These are phyloP conservation scores for Creontiades dilutus DNA, from an alignment of 2,888 invertebrate genomes.

Conservation along the genomic window DNA sequence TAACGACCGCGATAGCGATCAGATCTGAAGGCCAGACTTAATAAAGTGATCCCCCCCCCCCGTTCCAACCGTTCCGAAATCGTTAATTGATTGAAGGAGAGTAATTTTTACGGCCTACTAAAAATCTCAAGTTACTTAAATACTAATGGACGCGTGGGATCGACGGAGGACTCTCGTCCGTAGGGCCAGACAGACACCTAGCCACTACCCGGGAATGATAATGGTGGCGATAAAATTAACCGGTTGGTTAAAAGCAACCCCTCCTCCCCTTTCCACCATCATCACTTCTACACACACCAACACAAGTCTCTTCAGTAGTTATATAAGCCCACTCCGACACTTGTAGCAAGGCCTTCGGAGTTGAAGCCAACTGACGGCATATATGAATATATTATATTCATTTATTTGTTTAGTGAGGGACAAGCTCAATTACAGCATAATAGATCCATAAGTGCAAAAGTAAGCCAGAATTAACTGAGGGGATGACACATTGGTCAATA, in stretches of 20 bases:
- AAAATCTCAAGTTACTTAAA: conserved; percentile 44
- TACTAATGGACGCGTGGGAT: conserved; percentile 54
- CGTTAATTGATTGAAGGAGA: conserved; percentile 49
- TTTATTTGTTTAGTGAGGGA: no score
- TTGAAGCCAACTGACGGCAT: no score
- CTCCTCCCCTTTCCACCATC: neutral
- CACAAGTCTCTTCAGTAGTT: neutral
- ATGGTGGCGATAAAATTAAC: conserved; percentile 49
- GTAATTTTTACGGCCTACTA: conserved; percentile 53
- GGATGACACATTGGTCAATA: no score
- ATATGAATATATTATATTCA: no score
- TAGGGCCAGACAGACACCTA: conserved; percentile 38
- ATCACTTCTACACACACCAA: neutral
- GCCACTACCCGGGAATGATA: conserved; percentile 23
- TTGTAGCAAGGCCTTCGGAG: no score
- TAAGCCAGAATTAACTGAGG: no score
- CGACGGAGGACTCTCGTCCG: neutral
- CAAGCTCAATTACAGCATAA: no score
- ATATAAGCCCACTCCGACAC: conserved; percentile 1
- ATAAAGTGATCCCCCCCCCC: conserved; percentile 17
- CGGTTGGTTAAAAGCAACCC: conserved; percentile 54
- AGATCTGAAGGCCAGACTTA: neutral
- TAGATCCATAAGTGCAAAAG: no score
- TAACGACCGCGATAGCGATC: conserved; percentile 12
- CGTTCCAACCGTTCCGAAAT: no score